Conservation (phyloP, 2,888 invertebrate species). For the Eudemis profundana region DNA sequence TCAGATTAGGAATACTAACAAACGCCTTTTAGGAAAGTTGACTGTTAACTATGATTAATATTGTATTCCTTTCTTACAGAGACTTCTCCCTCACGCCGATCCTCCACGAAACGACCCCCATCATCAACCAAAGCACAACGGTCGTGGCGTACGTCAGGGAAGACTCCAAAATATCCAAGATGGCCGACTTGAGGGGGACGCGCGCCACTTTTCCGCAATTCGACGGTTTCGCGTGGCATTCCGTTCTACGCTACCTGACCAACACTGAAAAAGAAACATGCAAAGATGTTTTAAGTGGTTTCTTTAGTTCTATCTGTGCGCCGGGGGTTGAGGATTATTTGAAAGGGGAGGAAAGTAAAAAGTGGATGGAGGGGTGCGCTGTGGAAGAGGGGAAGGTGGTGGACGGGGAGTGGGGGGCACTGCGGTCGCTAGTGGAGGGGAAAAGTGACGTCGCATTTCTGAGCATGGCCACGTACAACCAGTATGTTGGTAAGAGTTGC, state of each 20-base stretch:
- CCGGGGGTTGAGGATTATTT: conserved; percentile 67
- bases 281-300: conserved; percentile 74
- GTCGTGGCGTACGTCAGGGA: conserved; percentile 89
- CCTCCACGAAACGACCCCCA: conserved; percentile 86
- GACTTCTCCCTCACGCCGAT: conserved; percentile 84
- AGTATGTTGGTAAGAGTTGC: conserved; percentile 85
- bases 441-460: conserved; percentile 92
- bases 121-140: conserved; percentile 85
- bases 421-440: conserved; percentile 88
- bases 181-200: conserved; percentile 88
- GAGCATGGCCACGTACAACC: conserved; percentile 86
- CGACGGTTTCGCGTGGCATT: conserved; percentile 89
- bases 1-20: too few relatives aligned
- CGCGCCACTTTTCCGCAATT: conserved; percentile 93
- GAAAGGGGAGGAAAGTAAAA: conserved; percentile 51
- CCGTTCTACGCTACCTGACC: conserved; percentile 78
- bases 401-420: conserved; percentile 86
- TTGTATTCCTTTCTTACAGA: conserved; percentile 66
- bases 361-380: conserved; percentile 65
- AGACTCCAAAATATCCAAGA: conserved; percentile 81
- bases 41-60: neutral
- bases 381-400: conserved; percentile 63
- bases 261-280: conserved; percentile 73
- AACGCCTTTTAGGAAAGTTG: too few relatives aligned
- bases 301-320: conserved; percentile 89